These are phyloP conservation scores for Empis stercorea DNA, from an alignment of 2,888 invertebrate genomes.

Conservation along the genomic window DNA sequence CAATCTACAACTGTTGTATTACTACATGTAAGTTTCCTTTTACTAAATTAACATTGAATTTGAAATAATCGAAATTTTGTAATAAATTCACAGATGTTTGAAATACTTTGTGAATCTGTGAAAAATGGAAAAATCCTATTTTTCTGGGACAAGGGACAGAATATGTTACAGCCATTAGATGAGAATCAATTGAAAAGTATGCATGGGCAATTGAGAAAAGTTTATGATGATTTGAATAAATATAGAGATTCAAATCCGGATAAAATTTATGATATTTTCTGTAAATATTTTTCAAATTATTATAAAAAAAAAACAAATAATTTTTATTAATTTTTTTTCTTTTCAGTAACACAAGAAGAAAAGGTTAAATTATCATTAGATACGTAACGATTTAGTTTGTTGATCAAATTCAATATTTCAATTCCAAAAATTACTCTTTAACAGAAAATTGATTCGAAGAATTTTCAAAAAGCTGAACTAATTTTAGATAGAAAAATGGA, in stretches of 20 bases:
- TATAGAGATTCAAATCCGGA: not conserved
- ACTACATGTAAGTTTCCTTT: constrained; percentile 15
- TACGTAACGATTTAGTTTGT: too few relatives aligned
- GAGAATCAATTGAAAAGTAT: not conserved
- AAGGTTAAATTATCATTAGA: too few relatives aligned
- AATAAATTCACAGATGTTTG: constrained; percentile 15
- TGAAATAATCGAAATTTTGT: not conserved
- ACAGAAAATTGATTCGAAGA: too few relatives aligned
- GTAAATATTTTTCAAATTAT: too few relatives aligned
- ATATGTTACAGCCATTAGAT: constrained; percentile 1
- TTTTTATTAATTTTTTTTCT: too few relatives aligned
- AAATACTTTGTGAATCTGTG: constrained; percentile 11
- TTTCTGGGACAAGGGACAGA: constrained; percentile 13
- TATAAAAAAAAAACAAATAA: too few relatives aligned
- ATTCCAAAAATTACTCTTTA: too few relatives aligned
- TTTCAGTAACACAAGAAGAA: too few relatives aligned
- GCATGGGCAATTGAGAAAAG: not conserved
- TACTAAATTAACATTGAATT: not conserved
- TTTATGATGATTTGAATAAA: too few relatives aligned
- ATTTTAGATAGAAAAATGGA: too few relatives aligned
- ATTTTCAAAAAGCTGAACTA: too few relatives aligned
- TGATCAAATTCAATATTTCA: too few relatives aligned
- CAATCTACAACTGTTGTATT: constrained; percentile 11
- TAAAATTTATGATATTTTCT: not conserved
- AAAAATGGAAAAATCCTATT: constrained; percentile 7